These are phyloP conservation scores for Ochotona princeps DNA, from an alignment of 2,113 vertebrate genomes.

Conservation along the genomic window DNA sequence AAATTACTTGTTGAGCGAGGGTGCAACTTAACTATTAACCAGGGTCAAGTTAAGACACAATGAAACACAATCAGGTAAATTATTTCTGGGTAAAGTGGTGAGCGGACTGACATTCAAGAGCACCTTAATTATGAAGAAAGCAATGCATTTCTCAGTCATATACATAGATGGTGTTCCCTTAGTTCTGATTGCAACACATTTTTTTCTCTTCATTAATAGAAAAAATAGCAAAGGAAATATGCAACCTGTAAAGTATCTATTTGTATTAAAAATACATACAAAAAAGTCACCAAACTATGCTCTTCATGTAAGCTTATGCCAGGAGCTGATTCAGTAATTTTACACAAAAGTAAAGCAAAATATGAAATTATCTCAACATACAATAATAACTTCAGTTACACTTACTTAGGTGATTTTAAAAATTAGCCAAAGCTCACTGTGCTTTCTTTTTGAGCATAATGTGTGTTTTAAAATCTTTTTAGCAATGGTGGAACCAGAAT, in stretches of 20 bases:
- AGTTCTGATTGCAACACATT: not conserved
- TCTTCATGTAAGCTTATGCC: not conserved
- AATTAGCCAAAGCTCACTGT: not conserved
- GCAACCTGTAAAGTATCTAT: not conserved
- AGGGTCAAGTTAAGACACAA: not conserved
- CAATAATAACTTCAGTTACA: not conserved
- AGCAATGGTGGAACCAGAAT: not conserved
- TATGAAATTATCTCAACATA: not conserved
- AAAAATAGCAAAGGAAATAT: not conserved
- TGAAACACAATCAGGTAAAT: not conserved
- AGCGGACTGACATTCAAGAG: not conserved
- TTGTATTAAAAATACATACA: not conserved
- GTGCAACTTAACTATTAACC: not conserved
- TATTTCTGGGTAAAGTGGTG: not conserved
- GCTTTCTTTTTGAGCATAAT: not conserved
- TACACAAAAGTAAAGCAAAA: constrained; percentile 24
- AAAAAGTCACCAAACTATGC: not conserved
- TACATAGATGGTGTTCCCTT: not conserved
- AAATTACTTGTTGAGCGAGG: not conserved
- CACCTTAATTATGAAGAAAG: not conserved
- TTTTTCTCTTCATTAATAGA: not conserved
- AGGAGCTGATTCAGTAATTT: not conserved
- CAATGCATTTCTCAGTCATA: not conserved
- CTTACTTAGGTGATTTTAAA: not conserved
- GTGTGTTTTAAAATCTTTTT: not conserved